Percentiles rank a stretch among this genome's conserved stretches.
Conservation (phyloP, 2,113 vertebrate genomes). For the Mormyrus lacerda region DNA sequence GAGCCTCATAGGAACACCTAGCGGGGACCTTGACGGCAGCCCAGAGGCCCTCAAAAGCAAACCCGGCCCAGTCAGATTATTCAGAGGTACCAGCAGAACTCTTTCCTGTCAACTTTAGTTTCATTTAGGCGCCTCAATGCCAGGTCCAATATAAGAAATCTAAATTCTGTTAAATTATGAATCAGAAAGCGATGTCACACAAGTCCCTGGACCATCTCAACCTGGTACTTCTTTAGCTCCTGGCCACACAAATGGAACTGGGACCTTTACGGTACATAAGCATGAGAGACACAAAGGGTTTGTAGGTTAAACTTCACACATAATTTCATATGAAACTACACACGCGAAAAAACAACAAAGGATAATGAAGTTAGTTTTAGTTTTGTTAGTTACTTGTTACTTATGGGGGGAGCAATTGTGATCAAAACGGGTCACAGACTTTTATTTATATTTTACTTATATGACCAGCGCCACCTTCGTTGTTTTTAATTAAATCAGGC, state of each 20-base stretch:
- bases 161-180: not conserved
- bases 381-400: not conserved
- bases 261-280: not conserved
- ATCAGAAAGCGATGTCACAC: not conserved
- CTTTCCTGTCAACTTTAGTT: not conserved
- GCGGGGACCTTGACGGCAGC: not conserved
- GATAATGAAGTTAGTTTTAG: not conserved
- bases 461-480: not conserved
- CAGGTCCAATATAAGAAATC: not conserved
- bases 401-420: not conserved
- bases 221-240: not conserved
- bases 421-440: not conserved
- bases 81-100: not conserved
- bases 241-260: not conserved
- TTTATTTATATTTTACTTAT: not conserved
- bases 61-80: not conserved
- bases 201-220: not conserved
- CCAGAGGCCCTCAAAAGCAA: not conserved
- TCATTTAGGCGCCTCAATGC: not conserved
- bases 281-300: not conserved
- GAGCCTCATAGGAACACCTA: not conserved
- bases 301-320: not conserved
- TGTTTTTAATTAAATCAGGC: not conserved
- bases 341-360: not conserved
- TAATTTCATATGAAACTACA: not conserved